Conservation (phyloP, 2,888 invertebrate genomes). For the Metallyticus violacea region DNA sequence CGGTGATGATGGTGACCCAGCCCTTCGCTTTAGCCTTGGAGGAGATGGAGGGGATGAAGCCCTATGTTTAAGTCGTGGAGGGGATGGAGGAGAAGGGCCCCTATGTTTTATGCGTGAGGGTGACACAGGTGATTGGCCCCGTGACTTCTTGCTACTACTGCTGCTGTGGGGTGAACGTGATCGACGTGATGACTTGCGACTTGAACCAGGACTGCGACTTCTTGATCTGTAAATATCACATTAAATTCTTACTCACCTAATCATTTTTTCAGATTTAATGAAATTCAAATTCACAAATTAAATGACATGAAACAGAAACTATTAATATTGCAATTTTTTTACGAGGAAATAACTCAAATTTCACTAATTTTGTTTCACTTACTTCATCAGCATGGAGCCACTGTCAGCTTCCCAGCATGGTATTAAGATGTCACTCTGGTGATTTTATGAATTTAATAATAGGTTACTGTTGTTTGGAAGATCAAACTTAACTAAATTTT, state of each 20-base stretch:
- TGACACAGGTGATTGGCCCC: slow-evolving; percentile 38
- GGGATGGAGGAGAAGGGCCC: slow-evolving; percentile 44
- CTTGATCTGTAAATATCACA: slow-evolving; percentile 31
- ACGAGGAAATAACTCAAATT: no score
- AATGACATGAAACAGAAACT: no score
- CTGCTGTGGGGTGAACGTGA: slow-evolving; percentile 39
- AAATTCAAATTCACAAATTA: no score
- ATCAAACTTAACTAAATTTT: no score
- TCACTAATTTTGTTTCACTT: neutral
- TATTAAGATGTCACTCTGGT: no score
- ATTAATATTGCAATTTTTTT: neutral
- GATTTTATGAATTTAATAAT: no score
- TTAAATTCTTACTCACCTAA: neutral
- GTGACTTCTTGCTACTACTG: slow-evolving; percentile 41
- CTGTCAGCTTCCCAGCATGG: no score
- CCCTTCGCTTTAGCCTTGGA: slow-evolving; percentile 36
- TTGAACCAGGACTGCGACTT: slow-evolving; percentile 35
- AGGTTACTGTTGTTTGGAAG: no score
- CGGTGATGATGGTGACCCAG: slow-evolving; percentile 42
- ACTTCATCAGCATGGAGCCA: no score
- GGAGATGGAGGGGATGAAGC: slow-evolving; percentile 41
- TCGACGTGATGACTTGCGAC: slow-evolving; percentile 30
- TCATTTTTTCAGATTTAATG: no score
- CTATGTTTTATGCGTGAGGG: slow-evolving; percentile 39
- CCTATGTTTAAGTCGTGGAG: slow-evolving; percentile 38